Conservation (phyloP, 2,888 invertebrate species). For the Argynnis bischoffii region DNA sequence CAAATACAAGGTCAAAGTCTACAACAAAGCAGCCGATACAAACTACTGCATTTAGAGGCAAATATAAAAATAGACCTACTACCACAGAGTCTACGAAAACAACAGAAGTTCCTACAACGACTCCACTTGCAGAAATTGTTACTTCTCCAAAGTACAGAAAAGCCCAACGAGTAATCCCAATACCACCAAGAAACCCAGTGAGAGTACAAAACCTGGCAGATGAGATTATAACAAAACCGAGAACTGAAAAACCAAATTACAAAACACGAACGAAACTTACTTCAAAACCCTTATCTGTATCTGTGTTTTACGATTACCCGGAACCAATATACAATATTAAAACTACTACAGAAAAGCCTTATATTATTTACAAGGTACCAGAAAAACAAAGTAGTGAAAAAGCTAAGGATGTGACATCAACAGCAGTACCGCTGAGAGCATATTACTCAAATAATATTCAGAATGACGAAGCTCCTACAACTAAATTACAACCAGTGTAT, state of each 20-base stretch:
- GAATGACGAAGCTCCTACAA: constrained; percentile 78
- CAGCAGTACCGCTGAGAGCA: constrained; percentile 84
- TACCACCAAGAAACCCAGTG: constrained; percentile 71
- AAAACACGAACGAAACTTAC: constrained; percentile 77
- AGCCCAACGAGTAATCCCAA: constrained; percentile 59
- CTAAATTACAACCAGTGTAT: constrained; percentile 78
- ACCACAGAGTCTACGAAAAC: constrained; percentile 64
- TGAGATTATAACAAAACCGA: constrained; percentile 64
- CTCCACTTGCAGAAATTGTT: constrained; percentile 66
- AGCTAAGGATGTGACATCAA: constrained; percentile 77
- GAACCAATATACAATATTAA: constrained; percentile 71
- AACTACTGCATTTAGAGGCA: constrained; percentile 61
- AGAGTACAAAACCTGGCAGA: constrained; percentile 71
- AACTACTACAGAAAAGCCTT: constrained; percentile 75
- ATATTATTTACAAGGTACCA: constrained; percentile 76
- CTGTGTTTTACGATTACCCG: constrained; percentile 76
- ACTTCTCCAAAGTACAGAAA: constrained; percentile 67
- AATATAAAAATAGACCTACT: constrained; percentile 69
- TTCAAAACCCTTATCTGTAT: constrained; percentile 74
- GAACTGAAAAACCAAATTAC: constrained; percentile 71
- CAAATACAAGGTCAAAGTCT: constrained; percentile 62
- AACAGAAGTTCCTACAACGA: constrained; percentile 69
- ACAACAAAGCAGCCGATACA: constrained; percentile 60
- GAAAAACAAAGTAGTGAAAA: constrained; percentile 62
- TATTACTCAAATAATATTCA: constrained; percentile 80